These are phyloP conservation scores for Hypercompe scribonia DNA, from an alignment of 2,888 invertebrate genomes.

Conservation along the genomic window DNA sequence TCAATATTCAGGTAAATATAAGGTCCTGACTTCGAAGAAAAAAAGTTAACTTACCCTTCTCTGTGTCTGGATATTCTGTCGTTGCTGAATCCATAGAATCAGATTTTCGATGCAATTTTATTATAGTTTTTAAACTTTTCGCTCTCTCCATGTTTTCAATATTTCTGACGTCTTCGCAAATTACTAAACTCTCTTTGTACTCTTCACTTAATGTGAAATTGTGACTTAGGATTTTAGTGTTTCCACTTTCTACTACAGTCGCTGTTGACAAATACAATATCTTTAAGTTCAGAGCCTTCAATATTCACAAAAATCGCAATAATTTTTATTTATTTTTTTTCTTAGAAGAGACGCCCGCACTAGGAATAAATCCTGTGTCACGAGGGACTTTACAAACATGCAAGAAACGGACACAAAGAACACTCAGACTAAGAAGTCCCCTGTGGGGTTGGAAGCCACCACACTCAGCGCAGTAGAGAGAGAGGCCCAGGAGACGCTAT, in stretches of 20 bases:
- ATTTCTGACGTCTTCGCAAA: background rate
- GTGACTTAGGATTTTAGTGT: background rate
- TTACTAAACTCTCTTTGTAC: background rate
- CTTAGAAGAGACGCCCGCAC: too few species aligned
- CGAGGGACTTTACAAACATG: too few species aligned
- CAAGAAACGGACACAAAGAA: too few species aligned
- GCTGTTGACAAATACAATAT: background rate
- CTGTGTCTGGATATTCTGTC: background rate
- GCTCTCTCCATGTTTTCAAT: background rate
- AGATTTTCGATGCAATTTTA: background rate
- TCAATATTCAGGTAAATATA: too few species aligned
- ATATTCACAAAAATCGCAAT: too few species aligned
- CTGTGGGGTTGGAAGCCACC: too few species aligned
- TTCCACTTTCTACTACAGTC: background rate
- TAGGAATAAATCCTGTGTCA: too few species aligned
- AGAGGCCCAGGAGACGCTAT: too few species aligned
- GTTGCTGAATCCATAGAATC: background rate
- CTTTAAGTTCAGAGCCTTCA: background rate
- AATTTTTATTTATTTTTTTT: too few species aligned
- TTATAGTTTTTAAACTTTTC: background rate
- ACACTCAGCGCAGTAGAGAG: too few species aligned
- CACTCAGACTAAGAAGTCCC: too few species aligned
- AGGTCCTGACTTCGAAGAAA: background rate
- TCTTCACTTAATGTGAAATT: background rate
- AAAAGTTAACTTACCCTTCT: background rate